phyloP scores from a whole-genome alignment of 1,140 invertebrate species.

The Ostrea edulis region DNA sequence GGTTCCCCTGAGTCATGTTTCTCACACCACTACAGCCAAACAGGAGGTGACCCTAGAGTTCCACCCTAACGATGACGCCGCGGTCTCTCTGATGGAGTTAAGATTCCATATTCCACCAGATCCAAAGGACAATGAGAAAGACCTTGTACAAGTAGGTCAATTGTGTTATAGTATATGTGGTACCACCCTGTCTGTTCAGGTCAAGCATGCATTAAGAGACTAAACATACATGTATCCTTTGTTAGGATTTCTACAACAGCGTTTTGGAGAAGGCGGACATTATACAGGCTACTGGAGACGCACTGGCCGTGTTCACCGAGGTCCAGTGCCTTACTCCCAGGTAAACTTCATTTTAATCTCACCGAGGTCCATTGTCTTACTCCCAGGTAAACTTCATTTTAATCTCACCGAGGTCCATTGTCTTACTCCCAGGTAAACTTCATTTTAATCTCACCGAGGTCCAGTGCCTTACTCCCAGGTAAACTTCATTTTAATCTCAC shows the following conservation, averaged over 20 bases:
- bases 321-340: slow-evolving; percentile 98
- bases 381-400: too few species aligned
- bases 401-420: too few species aligned
- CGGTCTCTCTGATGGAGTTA: slow-evolving; percentile 98
- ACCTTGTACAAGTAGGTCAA: slow-evolving; percentile 86
- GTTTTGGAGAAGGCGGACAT: slow-evolving; percentile 98
- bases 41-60: slow-evolving; percentile 99
- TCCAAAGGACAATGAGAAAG: slow-evolving; percentile 81
- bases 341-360: slow-evolving; percentile 81
- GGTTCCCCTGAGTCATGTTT: slow-evolving; percentile 96
- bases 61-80: slow-evolving; percentile 99
- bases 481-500: too few species aligned
- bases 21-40: slow-evolving; percentile 97
- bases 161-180: neutral
- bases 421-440: too few species aligned
- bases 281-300: slow-evolving; percentile 97
- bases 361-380: too few species aligned
- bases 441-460: too few species aligned
- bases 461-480: too few species aligned
- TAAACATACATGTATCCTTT: neutral
- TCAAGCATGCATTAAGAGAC: neutral
- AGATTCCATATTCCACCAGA: slow-evolving; percentile 95
- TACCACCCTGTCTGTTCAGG: neutral
- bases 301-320: slow-evolving; percentile 97
- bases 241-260: slow-evolving; percentile 90